Evolutionary conservation across 1,140 invertebrate species (phyloP), one percentile per base, ranked within the genome.

Genomic region (Rhagoletis zephyria): DNA sequence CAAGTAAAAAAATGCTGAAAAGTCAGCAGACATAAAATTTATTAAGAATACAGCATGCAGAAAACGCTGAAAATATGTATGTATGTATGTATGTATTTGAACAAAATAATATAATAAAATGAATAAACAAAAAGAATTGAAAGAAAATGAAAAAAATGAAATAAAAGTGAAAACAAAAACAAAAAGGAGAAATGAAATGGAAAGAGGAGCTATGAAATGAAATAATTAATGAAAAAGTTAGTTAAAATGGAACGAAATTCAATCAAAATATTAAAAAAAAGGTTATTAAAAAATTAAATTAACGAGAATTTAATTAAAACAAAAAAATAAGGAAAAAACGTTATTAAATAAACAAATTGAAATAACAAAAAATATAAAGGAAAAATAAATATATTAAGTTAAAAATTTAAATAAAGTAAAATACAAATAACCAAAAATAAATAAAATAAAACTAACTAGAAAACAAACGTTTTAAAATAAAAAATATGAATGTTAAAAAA

Each of bases 381-480:
- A 30, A 30, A 86, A 86, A 16, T 40, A 86, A 65, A 19, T 65
- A 86, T 14, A 65, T 16, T 42, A 86, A 85, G n/a, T 30, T 40
- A 56, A 61, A 85, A 85, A 10, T 63, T 63, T 9, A 86, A 5
- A 64, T 40, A 86, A 4, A 45, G 45, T 63, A 60, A 30, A 30
- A 30, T 30, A 30, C 30, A 30, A 30, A 30, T 30, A 30, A 30
- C 30, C 30, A 30, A 30, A 30, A 30, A 30, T 40, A 85, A 14
- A 42, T 40, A 10, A 67, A 67, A 67, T 67, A 19, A 67, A 67
- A 67, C 12, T 12, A 7, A 67, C n/a, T 67, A 12, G 30, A 67
- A 67, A 67, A 10, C n/a, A 67, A 67, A 67, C n/a, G 16, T 6
- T 67, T 19, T 67, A 67, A 67, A 19, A 67, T 12, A 67, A 60